phyloP scores from a whole-genome alignment of 2,888 invertebrate species.

The Tryphoninae sp. region DNA sequence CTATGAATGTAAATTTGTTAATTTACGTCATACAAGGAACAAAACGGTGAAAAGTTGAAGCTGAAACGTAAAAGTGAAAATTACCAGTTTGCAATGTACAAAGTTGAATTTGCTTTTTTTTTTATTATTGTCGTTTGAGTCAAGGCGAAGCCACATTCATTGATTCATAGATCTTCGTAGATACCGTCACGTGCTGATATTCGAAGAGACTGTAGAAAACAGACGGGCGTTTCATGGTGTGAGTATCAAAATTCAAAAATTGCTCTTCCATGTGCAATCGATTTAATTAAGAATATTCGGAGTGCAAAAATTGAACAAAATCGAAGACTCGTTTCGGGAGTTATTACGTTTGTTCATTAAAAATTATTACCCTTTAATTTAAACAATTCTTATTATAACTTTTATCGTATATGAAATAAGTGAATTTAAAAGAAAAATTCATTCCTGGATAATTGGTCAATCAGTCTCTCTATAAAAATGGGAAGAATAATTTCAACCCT shows the following conservation, averaged over 20 bases:
- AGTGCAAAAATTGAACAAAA: not conserved
- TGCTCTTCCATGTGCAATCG: not conserved
- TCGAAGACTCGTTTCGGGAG: no score
- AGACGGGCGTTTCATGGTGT: conserved; percentile 75
- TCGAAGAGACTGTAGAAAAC: conserved; percentile 72
- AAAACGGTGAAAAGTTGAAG: no score
- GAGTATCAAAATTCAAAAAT: conserved; percentile 51
- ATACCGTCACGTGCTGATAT: conserved; percentile 67
- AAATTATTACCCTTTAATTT: no score
- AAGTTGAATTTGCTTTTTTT: no score
- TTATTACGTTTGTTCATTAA: no score
- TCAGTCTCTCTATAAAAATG: not conserved
- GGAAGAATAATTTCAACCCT: not conserved
- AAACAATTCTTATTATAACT: no score
- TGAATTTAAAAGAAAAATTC: not conserved
- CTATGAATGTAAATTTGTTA: conserved; percentile 7
- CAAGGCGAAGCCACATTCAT: not conserved
- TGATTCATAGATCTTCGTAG: conserved; percentile 57
- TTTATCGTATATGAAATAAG: no score
- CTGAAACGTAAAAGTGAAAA: no score
- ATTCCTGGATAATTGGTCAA: no score
- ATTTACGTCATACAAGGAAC: not conserved
- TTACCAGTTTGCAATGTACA: no score
- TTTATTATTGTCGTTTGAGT: no score
- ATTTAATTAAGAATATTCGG: conserved; percentile 5